A percentile compares a stretch with the other conserved stretches of the same genome.
Conservation (phyloP, 2,888 invertebrate species). For the Papilio elwesi region DNA sequence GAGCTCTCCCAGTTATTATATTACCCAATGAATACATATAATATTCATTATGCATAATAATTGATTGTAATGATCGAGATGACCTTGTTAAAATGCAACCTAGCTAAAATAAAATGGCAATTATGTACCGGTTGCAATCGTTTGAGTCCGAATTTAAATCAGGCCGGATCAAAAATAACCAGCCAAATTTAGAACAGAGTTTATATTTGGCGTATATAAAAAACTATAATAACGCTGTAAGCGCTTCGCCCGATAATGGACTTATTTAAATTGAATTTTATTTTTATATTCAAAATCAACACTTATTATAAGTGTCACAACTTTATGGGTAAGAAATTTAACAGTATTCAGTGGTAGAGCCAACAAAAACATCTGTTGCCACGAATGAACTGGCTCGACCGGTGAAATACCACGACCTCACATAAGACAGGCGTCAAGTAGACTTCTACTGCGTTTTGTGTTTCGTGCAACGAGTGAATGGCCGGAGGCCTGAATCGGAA, state of each 20-base stretch:
- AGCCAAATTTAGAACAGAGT: background rate
- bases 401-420: too few relatives aligned
- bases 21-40: background rate
- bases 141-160: background rate
- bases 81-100: background rate
- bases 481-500: too few relatives aligned
- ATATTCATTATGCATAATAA: background rate
- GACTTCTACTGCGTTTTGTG: too few relatives aligned
- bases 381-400: too few relatives aligned
- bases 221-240: background rate
- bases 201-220: background rate
- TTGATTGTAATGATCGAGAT: background rate
- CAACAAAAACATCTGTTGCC: too few relatives aligned
- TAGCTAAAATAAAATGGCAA: constrained; percentile 7
- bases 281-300: background rate
- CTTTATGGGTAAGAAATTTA: background rate
- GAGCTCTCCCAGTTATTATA: background rate
- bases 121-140: background rate
- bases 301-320: background rate
- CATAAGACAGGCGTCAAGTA: too few relatives aligned
- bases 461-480: too few relatives aligned
- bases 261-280: background rate
- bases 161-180: background rate
- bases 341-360: too few relatives aligned
- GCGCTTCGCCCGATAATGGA: background rate